phyloP scores from a whole-genome alignment of 1,140 invertebrate genomes.

The Calephelis nemesis region DNA sequence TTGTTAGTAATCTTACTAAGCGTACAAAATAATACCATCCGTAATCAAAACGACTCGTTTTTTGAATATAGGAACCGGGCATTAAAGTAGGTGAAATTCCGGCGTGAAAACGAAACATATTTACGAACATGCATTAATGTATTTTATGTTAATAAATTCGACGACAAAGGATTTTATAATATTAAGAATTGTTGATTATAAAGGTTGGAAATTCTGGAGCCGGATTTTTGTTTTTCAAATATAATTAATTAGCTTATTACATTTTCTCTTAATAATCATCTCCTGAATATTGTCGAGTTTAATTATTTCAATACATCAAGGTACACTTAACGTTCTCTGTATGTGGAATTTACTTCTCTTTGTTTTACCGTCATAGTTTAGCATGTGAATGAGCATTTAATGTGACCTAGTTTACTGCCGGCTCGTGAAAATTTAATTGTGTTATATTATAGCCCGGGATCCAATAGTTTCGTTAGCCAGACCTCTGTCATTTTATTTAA shows the following conservation, averaged over 20 bases:
- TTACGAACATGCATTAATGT: no score
- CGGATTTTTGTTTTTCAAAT: no score
- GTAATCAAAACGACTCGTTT: no score
- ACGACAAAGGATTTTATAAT: no score
- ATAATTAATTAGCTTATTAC: neutral
- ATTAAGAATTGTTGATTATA: no score
- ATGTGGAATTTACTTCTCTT: slow-evolving; percentile 11
- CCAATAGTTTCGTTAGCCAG: neutral
- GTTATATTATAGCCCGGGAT: neutral
- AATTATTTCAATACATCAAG: slow-evolving; percentile 12
- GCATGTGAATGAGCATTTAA: slow-evolving; percentile 18
- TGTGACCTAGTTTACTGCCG: slow-evolving; percentile 17
- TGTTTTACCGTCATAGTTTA: slow-evolving; percentile 19
- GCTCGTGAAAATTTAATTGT: slow-evolving; percentile 16
- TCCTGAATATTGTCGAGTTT: slow-evolving; percentile 20
- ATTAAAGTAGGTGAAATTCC: no score
- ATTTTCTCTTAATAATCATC: slow-evolving; percentile 22
- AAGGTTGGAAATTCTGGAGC: no score
- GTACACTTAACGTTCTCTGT: slow-evolving; percentile 1
- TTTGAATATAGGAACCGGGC: no score
- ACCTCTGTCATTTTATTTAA: neutral
- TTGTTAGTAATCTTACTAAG: no score
- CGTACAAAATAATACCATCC: no score
- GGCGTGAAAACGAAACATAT: no score
- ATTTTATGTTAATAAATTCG: no score